A percentile compares a stretch with the other conserved stretches of the same genome.
These are phyloP conservation scores for Anarhynchus alexandrinus DNA, from an alignment of 2,113 vertebrate genomes.

Conservation along the genomic window DNA sequence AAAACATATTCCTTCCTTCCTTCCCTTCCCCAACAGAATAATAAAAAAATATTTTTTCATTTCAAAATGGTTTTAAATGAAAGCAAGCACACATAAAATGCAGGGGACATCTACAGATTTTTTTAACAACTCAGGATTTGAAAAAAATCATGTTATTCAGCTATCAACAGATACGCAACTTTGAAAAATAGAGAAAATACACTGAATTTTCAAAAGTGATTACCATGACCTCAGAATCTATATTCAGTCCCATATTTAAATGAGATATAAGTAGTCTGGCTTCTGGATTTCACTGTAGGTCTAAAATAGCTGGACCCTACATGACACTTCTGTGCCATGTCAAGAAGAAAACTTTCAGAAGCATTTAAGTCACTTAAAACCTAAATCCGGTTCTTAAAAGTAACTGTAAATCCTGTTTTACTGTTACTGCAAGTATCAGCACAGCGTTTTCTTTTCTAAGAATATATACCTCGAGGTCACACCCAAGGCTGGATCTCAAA, in stretches of 20 bases:
- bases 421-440: too few species aligned
- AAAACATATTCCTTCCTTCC: background rate
- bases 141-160: background rate
- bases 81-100: background rate
- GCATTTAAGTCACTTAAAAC: background rate
- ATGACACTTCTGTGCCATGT: background rate
- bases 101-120: background rate
- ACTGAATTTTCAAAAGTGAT: background rate
- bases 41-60: background rate
- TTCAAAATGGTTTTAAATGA: background rate
- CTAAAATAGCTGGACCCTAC: background rate
- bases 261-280: background rate
- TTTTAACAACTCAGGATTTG: background rate
- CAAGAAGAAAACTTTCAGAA: background rate
- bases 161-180: background rate
- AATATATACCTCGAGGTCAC: rapidly evolving
- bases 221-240: background rate
- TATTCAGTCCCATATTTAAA: background rate
- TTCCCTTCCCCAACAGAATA: background rate
- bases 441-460: background rate
- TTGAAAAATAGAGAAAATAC: background rate
- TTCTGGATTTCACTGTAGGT: background rate
- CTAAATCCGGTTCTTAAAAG: background rate
- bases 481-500: background rate
- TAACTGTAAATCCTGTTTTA: background rate